Evolutionary conservation across 2,113 vertebrate genomes (phyloP), one percentile per base, ranked within the genome.

Genomic region (Heterotis niloticus): DNA sequence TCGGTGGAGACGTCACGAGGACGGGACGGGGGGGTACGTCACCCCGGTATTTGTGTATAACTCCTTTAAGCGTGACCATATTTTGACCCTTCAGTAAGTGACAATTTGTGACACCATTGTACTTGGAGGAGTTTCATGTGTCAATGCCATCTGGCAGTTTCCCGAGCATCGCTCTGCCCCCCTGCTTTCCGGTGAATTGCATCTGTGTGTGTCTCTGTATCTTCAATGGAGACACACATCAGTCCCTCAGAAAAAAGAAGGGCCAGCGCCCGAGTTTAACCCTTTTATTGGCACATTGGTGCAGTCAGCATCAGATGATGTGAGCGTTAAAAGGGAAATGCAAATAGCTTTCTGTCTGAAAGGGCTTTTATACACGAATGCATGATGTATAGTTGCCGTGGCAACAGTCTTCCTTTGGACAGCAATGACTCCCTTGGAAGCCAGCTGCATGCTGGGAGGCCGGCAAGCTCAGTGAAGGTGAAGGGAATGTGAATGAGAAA

Each of bases 281-380:
- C 20, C 23, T 34, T 71, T 60, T 18, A 75, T 65, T 57, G 66
- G 29, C 1, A 24, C 52, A 4, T n/a, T n/a, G n/a, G 69, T 24
- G 78, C 78, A 73, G 80, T 82, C 79, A 23, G 66, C 59, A 76
- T 69, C 69, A 85, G 79, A 64, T 62, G 80, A 88, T 81, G 85
- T 78, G 74, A 60, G 85, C 81, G 88, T 87, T 79, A 83, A 85
- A 82, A 83, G 82, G 87, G 85, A 28, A 87, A 91, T 92, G 89
- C 86, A 89, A 90, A 92, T 88, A 88, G 85, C 83, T 84, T 78
- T 75, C 81, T 85, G 77, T 88, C 85, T 89, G 90, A 90, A 88
- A 87, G 86, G 68, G 78, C 87, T 87, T 89, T 90, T 86, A 87
- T 76, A 70, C 78, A 74, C 74, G 77, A 80, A 88, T 87, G 89